phyloP scores from a whole-genome alignment of 1,140 invertebrate species.

The Diuraphis noxia region DNA sequence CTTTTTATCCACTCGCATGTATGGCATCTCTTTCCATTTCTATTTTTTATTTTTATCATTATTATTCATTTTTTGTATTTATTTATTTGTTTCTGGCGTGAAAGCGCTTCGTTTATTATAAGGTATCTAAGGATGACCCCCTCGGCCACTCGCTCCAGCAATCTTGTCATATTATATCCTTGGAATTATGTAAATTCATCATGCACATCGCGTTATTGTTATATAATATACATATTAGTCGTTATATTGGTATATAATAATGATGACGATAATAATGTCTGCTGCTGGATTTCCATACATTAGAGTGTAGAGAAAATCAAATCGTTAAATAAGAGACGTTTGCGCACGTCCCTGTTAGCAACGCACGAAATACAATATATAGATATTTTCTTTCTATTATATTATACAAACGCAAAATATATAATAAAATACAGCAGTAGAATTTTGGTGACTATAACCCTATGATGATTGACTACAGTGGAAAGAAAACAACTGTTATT shows the following conservation, averaged over 20 bases:
- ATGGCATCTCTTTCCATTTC: neutral
- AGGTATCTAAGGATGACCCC: neutral
- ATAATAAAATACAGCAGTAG: neutral
- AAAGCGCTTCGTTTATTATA: conserved; percentile 3
- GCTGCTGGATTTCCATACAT: neutral
- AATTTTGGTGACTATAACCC: neutral
- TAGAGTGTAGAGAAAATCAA: neutral
- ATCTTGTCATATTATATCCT: conserved; percentile 9
- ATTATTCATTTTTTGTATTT: neutral
- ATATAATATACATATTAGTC: neutral
- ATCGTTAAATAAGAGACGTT: neutral
- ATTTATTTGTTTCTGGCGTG: neutral
- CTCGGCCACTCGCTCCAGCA: neutral
- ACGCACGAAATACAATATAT: neutral
- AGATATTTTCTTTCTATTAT: neutral
- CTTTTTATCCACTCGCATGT: neutral
- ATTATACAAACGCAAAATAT: neutral
- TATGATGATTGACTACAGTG: neutral
- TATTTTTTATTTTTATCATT: neutral
- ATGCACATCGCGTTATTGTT: neutral
- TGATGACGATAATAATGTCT: conserved; percentile 1
- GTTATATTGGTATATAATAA: neutral
- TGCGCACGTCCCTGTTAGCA: neutral
- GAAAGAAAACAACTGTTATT: neutral
- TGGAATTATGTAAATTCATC: conserved; percentile 37